Evolutionary conservation across 2,888 invertebrate species (phyloP).

Genomic region (Lysandra bellargus): DNA sequence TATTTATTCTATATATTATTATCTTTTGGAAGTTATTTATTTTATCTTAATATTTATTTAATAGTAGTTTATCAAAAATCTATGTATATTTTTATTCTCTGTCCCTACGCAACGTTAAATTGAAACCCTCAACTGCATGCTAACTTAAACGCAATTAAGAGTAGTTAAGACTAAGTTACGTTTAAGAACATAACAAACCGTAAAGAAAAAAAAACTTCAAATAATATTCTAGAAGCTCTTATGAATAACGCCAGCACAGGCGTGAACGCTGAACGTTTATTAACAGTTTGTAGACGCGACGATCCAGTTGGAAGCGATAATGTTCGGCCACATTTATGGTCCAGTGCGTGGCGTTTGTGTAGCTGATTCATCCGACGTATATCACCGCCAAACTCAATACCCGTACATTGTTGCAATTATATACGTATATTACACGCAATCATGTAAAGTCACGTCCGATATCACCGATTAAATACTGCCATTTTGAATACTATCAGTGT

Average conservation of each 20-base stretch:
- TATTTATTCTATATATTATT: not conserved
- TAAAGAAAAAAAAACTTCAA: not conserved
- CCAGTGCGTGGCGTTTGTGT: conserved; percentile 51
- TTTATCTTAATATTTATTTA: not conserved
- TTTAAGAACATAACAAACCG: not conserved
- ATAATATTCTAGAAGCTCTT: conserved; percentile 22
- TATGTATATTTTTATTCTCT: too few species aligned
- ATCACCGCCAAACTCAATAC: conserved; percentile 10
- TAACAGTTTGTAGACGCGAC: conserved; percentile 44
- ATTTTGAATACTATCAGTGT: not conserved
- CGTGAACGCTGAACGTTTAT: conserved; percentile 43
- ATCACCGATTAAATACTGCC: not conserved
- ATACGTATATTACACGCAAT: conserved; percentile 8
- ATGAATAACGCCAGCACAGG: conserved; percentile 31
- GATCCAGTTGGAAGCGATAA: conserved; percentile 48
- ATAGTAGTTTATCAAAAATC: too few species aligned
- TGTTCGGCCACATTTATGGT: conserved; percentile 52
- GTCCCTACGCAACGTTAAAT: too few species aligned
- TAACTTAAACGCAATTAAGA: not conserved
- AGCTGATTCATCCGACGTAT: conserved; percentile 43
- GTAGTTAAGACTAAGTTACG: not conserved
- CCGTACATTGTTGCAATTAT: conserved; percentile 33
- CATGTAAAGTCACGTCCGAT: conserved; percentile 13
- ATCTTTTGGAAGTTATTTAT: not conserved
- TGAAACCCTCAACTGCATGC: too few species aligned